These are phyloP conservation scores for Hyppa rectilinea DNA, from an alignment of 2,888 invertebrate species.

Conservation along the genomic window DNA sequence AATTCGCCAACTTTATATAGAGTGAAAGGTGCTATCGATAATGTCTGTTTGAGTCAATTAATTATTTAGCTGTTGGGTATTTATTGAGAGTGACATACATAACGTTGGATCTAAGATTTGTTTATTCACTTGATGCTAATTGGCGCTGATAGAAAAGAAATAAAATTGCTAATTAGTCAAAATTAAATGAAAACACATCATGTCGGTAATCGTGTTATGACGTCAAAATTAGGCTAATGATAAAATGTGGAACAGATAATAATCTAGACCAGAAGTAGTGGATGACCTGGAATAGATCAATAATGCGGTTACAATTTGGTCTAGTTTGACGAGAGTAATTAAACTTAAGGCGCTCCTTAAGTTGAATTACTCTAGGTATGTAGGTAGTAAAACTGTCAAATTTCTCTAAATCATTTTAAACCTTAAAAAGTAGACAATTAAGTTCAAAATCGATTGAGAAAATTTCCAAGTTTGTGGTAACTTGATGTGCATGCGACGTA, in stretches of 20 bases:
- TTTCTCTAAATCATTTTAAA: too few relatives aligned
- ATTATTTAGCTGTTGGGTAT: slow-evolving; percentile 1
- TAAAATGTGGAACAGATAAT: slow-evolving; percentile 35
- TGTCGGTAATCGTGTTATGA: slow-evolving; percentile 16
- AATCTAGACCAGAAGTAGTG: slow-evolving; percentile 28
- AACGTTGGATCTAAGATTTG: background rate
- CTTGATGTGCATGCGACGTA: too few relatives aligned
- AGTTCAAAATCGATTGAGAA: too few relatives aligned
- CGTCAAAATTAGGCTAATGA: slow-evolving; percentile 24
- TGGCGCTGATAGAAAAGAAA: background rate
- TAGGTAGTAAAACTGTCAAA: too few relatives aligned
- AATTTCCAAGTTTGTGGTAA: too few relatives aligned
- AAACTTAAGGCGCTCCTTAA: too few relatives aligned
- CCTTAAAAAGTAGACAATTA: too few relatives aligned
- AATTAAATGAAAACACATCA: slow-evolving; percentile 9
- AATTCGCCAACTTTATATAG: slow-evolving; percentile 18
- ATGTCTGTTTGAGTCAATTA: slow-evolving; percentile 24
- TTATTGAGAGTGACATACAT: background rate
- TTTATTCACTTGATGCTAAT: background rate
- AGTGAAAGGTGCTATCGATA: slow-evolving; percentile 49
- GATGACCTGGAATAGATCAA: slow-evolving; percentile 20
- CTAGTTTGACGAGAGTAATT: background rate
- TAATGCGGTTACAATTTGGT: background rate
- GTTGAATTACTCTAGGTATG: too few relatives aligned
- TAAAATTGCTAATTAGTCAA: slow-evolving; percentile 11